A percentile compares a stretch with the other conserved stretches of the same genome.
Conservation (phyloP, 2,113 vertebrate species). For the Acrocephalus kingi region DNA sequence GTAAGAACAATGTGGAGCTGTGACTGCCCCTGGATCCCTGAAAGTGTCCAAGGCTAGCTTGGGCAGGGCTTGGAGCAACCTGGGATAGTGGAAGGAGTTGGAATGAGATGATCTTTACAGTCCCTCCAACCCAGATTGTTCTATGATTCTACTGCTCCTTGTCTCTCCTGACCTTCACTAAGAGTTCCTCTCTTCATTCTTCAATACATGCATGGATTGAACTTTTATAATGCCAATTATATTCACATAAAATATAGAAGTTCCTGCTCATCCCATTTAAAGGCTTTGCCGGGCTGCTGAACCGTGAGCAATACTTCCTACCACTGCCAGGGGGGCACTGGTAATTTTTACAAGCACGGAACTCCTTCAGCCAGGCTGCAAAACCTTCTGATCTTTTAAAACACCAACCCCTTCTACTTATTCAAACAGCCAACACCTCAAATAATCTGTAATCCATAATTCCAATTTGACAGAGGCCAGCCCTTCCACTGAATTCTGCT, state of each 20-base stretch:
- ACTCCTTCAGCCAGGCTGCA: too few relatives aligned
- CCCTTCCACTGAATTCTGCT: background rate
- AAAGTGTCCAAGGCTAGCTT: background rate
- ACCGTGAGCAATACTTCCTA: background rate
- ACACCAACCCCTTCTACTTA: accelerated
- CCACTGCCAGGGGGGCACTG: conserved; percentile 28
- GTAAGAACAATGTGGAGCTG: background rate
- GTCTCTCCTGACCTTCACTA: background rate
- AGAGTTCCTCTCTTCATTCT: background rate
- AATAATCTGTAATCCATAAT: background rate
- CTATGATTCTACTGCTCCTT: accelerated
- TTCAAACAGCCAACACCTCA: background rate
- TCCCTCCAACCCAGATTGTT: background rate
- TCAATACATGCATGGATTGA: background rate
- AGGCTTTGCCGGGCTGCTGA: background rate
- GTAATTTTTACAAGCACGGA: background rate
- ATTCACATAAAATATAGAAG: background rate
- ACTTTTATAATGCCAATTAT: background rate
- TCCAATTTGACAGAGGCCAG: accelerated
- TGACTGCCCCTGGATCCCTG: background rate
- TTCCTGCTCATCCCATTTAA: background rate
- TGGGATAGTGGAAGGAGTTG: background rate
- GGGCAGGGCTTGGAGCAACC: background rate
- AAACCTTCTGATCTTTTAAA: background rate
- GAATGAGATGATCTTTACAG: background rate